A percentile compares a stretch with the other conserved stretches of the same genome.
Conservation (phyloP, 2,888 invertebrate species). For the Plebejus melissa region DNA sequence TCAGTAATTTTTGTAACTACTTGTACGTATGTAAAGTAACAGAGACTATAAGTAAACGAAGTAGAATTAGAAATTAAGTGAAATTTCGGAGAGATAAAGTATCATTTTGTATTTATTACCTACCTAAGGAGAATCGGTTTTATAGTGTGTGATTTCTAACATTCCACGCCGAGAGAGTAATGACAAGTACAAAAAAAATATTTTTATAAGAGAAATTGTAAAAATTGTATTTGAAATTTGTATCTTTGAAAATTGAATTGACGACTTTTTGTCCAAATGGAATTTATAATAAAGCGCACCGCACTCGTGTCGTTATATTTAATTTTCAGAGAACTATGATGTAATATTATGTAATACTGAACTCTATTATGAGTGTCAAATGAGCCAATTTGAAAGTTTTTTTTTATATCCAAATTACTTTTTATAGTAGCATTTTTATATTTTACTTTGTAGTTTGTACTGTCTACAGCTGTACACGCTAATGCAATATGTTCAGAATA, state of each 20-base stretch:
- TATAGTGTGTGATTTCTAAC: conserved; percentile 71
- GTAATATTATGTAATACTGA: neutral
- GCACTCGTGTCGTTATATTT: neutral
- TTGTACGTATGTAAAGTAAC: conserved; percentile 50
- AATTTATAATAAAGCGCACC: neutral
- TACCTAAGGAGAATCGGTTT: conserved; percentile 49
- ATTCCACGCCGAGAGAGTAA: conserved; percentile 73
- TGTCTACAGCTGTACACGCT: conserved; percentile 46
- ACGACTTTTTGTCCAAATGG: neutral
- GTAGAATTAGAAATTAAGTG: conserved; percentile 49
- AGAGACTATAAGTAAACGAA: conserved; percentile 62
- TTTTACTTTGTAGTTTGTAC: conserved; percentile 59
- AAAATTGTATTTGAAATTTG: conserved; percentile 43
- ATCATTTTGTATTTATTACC: conserved; percentile 61
- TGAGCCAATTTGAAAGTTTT: conserved; percentile 34
- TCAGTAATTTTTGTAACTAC: conserved; percentile 25
- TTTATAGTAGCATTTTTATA: conserved; percentile 60
- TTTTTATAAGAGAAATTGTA: conserved; percentile 65
- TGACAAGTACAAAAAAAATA: conserved; percentile 76
- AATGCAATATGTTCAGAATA: conserved; percentile 38
- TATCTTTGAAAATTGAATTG: conserved; percentile 43
- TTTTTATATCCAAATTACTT: conserved; percentile 48
- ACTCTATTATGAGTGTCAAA: neutral
- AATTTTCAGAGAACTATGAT: conserved; percentile 14
- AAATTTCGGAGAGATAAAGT: conserved; percentile 31